Base-by-base conservation (phyloP, 2,888 invertebrate genomes). In the Scrobipalpa costella region DNA sequence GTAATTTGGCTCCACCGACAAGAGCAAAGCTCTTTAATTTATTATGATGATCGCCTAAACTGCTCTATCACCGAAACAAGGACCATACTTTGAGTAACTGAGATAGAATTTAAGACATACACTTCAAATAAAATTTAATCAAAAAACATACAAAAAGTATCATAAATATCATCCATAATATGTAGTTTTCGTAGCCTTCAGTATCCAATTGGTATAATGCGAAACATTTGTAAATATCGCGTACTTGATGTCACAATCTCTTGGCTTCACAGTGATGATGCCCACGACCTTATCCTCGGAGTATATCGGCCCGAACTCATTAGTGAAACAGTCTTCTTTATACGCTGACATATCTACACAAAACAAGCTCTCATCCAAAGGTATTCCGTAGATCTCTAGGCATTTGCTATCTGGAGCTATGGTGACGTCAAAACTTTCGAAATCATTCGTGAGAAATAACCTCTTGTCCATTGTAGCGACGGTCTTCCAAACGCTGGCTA, bases 261-360 rank as follows among this genome's bases (percentile, higher is more conserved):
- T 72, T 0, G 90, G 88, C 50, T 77, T 83, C 33, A 83, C 71
- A 0, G 85, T 75, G 17, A 90, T 64, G 0, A 90, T 70, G 0
- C 90, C 90, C 0, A 84, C 80, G 1, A 90, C 67, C 57, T 80
- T 86, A 44, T 89, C 83, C 0, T 67, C 75, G 6, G 58, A 36
- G 63, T 73, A 90, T 0, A 90, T 50, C 0, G 90, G 90, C 0
- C 90, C 90, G 63, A 89, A 90, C 36, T 90, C 90, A 2, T 86
- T 81, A 0, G 84, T 66, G 13, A 90, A 90, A 63, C 90, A 90
- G 17, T 88, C 87, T 0, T 81, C 78, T 19, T 11, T n/a, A n/a
- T 87, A 73, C 0, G 69, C 65, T 0, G 84, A 76, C 66, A 89
- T 63, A 17, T 90, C 87, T 0, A 87, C 70, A 57, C 90, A 90